Conservation (phyloP, 2,888 invertebrate genomes). For the Megaustenia siamemsis region DNA sequence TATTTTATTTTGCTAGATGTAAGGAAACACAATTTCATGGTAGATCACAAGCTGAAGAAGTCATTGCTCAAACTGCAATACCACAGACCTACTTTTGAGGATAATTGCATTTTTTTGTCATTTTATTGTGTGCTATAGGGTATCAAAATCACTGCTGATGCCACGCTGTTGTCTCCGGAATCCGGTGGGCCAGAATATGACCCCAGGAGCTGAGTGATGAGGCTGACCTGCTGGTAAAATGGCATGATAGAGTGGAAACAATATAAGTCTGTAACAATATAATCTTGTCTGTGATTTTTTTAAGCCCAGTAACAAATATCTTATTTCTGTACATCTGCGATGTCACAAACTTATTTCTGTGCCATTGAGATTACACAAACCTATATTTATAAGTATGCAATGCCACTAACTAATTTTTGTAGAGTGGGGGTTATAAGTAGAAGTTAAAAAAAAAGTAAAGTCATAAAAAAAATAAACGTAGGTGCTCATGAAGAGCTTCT, state of each 20-base stretch:
- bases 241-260: not conserved
- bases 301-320: not conserved
- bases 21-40: slow-evolving; percentile 11
- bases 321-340: not conserved
- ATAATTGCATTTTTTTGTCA: not conserved
- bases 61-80: not conserved
- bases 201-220: slow-evolving; percentile 64
- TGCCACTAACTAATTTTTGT: not conserved
- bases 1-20: not conserved
- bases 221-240: slow-evolving; percentile 59
- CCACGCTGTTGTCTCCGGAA: slow-evolving; percentile 60
- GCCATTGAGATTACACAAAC: not conserved
- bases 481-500: too few relatives aligned
- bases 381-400: not conserved
- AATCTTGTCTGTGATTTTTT: not conserved
- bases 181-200: slow-evolving; percentile 68
- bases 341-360: not conserved
- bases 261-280: not conserved
- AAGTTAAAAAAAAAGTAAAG: too few relatives aligned
- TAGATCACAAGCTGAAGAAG: slow-evolving; percentile 23
- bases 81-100: slow-evolving; percentile 31
- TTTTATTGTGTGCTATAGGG: slow-evolving; percentile 49
- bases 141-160: slow-evolving; percentile 61
- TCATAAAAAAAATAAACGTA: too few relatives aligned
- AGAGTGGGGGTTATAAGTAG: too few relatives aligned